These are phyloP conservation scores for Athalia circularis DNA, from an alignment of 2,888 invertebrate species.

Conservation along the genomic window DNA sequence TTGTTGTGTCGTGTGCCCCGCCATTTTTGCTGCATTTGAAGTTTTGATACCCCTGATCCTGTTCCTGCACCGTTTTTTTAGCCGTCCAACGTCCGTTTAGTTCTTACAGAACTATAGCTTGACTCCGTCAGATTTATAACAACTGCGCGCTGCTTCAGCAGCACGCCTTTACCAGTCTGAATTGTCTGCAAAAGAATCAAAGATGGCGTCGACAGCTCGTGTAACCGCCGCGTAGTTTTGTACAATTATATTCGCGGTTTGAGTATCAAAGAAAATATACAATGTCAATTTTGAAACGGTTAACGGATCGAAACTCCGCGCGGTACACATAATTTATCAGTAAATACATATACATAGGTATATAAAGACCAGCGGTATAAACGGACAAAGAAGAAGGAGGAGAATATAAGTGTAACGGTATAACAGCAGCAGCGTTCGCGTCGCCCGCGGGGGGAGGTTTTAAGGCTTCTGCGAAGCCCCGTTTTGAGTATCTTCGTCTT, in stretches of 20 bases:
- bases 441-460: slow-evolving; percentile 59
- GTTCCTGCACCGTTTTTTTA: slow-evolving; percentile 17
- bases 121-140: no score
- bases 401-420: no score
- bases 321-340: neutral
- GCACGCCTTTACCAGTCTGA: neutral
- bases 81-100: neutral
- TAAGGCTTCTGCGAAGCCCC: slow-evolving; percentile 71
- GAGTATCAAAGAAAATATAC: no score
- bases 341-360: neutral
- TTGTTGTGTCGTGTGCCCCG: slow-evolving; percentile 31
- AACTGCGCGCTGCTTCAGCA: no score
- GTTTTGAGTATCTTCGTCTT: slow-evolving; percentile 48
- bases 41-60: neutral
- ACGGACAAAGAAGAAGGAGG: slow-evolving; percentile 2
- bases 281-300: no score
- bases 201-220: no score
- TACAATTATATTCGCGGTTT: no score
- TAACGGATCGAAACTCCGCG: no score
- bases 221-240: no score
- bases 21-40: no score
- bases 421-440: neutral
- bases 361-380: neutral
- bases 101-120: neutral
- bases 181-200: no score